Evolutionary conservation across 2,113 vertebrate genomes (phyloP).

Genomic region (Elephas maximus): DNA sequence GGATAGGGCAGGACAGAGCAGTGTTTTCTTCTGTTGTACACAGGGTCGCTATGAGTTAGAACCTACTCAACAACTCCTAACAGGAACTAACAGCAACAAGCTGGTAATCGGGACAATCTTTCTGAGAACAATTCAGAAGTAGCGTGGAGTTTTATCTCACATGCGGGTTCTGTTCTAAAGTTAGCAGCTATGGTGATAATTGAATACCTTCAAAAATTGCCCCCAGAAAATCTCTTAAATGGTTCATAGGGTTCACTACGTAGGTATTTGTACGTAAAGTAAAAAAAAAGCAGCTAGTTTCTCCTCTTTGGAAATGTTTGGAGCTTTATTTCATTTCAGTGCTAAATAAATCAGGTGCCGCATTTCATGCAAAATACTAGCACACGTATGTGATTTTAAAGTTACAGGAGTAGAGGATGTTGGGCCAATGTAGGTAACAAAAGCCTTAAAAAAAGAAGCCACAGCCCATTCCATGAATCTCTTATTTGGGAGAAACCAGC

Average conservation of each 20-base stretch:
- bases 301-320: neutral
- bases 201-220: neutral
- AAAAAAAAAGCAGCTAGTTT: neutral
- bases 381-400: neutral
- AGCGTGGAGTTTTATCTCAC: neutral
- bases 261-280: neutral
- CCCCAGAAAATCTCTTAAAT: neutral
- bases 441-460: neutral
- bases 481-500: neutral
- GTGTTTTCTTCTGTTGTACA: no score
- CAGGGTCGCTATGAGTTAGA: no score
- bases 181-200: neutral
- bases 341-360: neutral
- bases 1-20: no score
- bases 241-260: neutral
- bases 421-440: neutral
- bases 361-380: neutral
- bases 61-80: no score
- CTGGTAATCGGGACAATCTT: neutral
- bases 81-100: no score
- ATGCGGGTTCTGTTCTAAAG: neutral
- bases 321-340: neutral
- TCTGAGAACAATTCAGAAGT: neutral
- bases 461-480: neutral
- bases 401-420: neutral